Evolutionary conservation across 2,797 vertebrate species (phyloP), one percentile per base, ranked within the genome.

Genomic region (Pseudochromis fuscus): DNA sequence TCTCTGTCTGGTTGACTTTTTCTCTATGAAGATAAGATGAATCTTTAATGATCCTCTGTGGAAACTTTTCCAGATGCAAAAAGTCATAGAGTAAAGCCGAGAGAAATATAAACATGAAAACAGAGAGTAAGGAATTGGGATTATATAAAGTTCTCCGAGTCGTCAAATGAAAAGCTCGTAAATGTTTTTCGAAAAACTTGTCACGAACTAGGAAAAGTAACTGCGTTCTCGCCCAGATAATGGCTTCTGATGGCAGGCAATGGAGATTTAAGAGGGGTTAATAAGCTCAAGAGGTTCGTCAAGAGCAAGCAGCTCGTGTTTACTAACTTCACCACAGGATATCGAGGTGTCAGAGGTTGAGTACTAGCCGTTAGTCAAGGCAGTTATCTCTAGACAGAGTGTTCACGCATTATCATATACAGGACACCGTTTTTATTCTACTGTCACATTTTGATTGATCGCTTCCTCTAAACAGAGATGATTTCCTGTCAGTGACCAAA

Each of bases 41-140:
- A 91, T 91, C 62, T 85, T 91, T 90, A 87, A 92, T 87, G 89
- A 86, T 83, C 44, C 57, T 53, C 72, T 6, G 28, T 69, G 66
- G 59, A 88, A 90, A 87, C 70, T 87, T 88, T 88, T 79, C 37
- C 65, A 75, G 64, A 75, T 61, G 57, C 65, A 68, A 56, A 35
- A 71, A 75, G 57, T 82, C 57, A 44, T 11, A 33, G 55, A 65
- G 63, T 67, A 67, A 70, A 77, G 57, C 23, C 18, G 30, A 9
- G 55, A 6, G 35, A 16, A 56, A 50, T 58, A 72, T 72, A 77
- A 80, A 82, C 67, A 82, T 52, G 48, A 63, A 81, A 78, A 85
- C 45, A 80, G 28, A 61, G 37, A 30, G 57, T 49, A 51, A 44
- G 40, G 25, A 67, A 53, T 31, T n/a, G 8, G 18, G 48, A 65